A percentile compares a stretch with the other conserved stretches of the same genome.
Evolutionary conservation across 2,113 vertebrate genomes (phyloP).

Genomic region (Mormoops blainvillei): DNA sequence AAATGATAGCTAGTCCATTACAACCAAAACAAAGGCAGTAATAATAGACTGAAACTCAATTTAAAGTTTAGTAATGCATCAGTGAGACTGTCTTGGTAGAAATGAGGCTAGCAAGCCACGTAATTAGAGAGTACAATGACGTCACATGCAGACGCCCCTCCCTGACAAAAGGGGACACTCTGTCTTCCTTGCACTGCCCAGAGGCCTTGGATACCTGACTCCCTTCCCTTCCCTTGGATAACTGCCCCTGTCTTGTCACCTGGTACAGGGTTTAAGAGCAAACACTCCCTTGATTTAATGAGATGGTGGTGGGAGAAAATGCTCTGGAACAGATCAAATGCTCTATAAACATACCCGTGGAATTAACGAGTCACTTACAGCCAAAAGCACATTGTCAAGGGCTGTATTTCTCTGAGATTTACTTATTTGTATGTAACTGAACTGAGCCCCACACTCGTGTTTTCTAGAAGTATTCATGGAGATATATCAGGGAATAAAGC

Average conservation of each 20-base stretch:
- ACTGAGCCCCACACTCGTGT: neutral
- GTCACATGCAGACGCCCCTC: rapidly evolving
- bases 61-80: neutral
- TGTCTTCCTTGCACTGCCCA: neutral
- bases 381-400: neutral
- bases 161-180: rapidly evolving
- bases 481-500: neutral
- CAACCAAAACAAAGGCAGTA: neutral
- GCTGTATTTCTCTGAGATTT: neutral
- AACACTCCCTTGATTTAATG: neutral
- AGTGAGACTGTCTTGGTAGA: neutral
- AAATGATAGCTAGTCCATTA: neutral
- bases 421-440: neutral
- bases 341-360: neutral
- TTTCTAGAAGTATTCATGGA: neutral
- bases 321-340: neutral
- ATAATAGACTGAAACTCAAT: neutral
- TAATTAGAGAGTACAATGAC: neutral
- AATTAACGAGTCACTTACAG: neutral
- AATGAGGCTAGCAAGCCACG: neutral
- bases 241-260: neutral
- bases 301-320: too few relatives aligned
- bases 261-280: rapidly evolving
- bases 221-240: neutral
- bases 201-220: neutral